phyloP scores from a whole-genome alignment of 2,113 vertebrate species.

The Argyrosomus japonicus region DNA sequence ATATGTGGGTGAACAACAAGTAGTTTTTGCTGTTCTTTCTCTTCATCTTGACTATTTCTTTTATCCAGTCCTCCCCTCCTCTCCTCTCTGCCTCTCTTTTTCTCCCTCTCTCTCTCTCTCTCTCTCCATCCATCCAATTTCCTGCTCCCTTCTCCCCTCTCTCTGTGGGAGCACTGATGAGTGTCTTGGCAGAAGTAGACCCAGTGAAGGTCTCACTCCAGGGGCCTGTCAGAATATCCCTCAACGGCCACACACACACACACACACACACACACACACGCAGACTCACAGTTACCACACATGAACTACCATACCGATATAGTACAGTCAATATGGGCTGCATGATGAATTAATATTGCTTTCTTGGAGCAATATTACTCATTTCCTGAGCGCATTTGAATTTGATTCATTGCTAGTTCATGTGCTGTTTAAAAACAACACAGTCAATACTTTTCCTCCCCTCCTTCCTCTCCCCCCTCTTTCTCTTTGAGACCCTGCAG shows the following conservation, averaged over 20 bases:
- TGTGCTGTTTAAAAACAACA: constrained; percentile 1
- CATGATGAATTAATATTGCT: not conserved
- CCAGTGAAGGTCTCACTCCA: constrained; percentile 55
- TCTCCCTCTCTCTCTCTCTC: not conserved
- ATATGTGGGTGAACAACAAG: not conserved
- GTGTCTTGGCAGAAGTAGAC: constrained; percentile 53
- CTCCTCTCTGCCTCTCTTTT: not conserved
- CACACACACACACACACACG: not conserved
- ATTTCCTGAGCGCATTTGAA: constrained; percentile 14
- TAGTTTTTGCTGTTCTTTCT: not conserved
- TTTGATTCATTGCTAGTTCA: constrained; percentile 26
- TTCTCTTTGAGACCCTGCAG: constrained; percentile 56
- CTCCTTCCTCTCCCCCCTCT: not conserved
- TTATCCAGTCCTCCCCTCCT: not conserved
- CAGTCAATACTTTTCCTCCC: not conserved
- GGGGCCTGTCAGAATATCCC: constrained; percentile 48
- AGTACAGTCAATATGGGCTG: not conserved
- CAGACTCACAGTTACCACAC: not conserved
- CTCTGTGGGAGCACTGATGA: constrained; percentile 57
- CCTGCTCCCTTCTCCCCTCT: constrained; percentile 11
- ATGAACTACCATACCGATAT: not conserved
- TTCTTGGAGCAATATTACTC: not conserved
- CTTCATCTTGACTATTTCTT: not conserved
- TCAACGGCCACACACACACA: constrained; percentile 9
- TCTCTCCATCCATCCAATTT: constrained; percentile 22